Conservation (phyloP, 2,888 invertebrate genomes). For the Dorcus hopei region DNA sequence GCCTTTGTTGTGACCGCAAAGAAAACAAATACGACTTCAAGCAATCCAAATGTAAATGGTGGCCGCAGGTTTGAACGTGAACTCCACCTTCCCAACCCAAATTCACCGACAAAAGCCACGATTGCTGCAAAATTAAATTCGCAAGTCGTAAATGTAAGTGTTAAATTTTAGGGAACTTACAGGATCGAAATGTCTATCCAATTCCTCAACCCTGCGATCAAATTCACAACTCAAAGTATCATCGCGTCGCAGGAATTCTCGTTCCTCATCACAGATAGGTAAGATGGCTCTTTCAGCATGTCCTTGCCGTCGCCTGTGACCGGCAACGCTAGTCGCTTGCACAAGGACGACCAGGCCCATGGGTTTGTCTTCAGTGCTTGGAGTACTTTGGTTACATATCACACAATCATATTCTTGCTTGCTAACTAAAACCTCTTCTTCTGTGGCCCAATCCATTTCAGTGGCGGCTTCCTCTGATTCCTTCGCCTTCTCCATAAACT, state of each 20-base stretch:
- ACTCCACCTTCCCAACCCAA: constrained; percentile 90
- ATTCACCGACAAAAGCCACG: constrained; percentile 76
- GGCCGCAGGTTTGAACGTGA: constrained; percentile 93
- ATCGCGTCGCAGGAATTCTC: constrained; percentile 55
- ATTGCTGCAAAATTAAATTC: constrained; percentile 53
- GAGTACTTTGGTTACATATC: constrained; percentile 88
- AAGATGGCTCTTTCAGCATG: constrained; percentile 57
- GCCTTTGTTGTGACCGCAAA: constrained; percentile 72
- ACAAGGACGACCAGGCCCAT: constrained; percentile 88
- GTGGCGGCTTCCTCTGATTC: constrained; percentile 53
- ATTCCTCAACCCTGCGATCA: constrained; percentile 71
- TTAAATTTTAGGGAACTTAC: constrained; percentile 46
- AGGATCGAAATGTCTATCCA: constrained; percentile 73
- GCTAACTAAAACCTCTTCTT: constrained; percentile 53
- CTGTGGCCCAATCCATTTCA: constrained; percentile 63
- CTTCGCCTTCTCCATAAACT: constrained; percentile 81
- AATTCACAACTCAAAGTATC: constrained; percentile 73
- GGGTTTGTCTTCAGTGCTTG: constrained; percentile 78
- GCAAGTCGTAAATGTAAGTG: constrained; percentile 1
- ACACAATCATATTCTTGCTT: constrained; percentile 87
- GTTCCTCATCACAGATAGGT: constrained; percentile 65
- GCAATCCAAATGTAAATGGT: constrained; percentile 94
- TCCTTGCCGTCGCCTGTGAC: constrained; percentile 61
- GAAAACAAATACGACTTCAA: constrained; percentile 87
- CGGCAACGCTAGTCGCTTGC: constrained; percentile 84